Percentiles rank a stretch among this genome's conserved stretches.
phyloP scores from a whole-genome alignment of 1,140 invertebrate genomes.

The Drosophila pandora region DNA sequence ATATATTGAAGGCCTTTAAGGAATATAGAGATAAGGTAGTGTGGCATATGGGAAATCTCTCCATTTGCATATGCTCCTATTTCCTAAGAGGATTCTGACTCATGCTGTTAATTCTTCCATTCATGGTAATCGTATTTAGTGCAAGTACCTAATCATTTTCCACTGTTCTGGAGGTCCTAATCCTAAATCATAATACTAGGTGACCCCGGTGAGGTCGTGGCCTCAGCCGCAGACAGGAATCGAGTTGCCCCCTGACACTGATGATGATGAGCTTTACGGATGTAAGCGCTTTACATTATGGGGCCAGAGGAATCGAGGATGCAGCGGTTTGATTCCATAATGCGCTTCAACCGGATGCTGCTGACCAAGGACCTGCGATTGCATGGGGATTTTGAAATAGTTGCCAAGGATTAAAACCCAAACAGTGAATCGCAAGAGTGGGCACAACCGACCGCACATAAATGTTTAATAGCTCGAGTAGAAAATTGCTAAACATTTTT shows the following conservation, averaged over 20 bases:
- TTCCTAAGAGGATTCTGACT: not conserved
- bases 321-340: constrained; percentile 37
- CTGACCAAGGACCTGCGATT: constrained; percentile 39
- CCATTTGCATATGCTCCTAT: no score
- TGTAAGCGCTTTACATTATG: constrained; percentile 61
- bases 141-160: no score
- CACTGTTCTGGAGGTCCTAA: not conserved
- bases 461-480: constrained; percentile 69
- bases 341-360: constrained; percentile 44
- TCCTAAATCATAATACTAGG: not conserved
- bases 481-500: constrained; percentile 68
- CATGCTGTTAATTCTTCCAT: not conserved
- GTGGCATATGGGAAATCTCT: not conserved
- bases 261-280: constrained; percentile 64
- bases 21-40: not conserved
- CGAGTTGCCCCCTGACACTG: constrained; percentile 8
- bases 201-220: not conserved
- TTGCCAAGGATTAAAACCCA: constrained; percentile 54
- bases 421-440: constrained; percentile 9
- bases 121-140: not conserved
- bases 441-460: constrained; percentile 27
- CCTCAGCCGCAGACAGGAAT: constrained; percentile 6
- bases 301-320: not conserved
- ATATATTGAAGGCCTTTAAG: constrained; percentile 3
- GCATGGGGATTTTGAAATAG: constrained; percentile 43